Evolutionary conservation across 2,113 vertebrate species (phyloP), one percentile per base, ranked within the genome.

Genomic region (Hyperoodon ampullatus): DNA sequence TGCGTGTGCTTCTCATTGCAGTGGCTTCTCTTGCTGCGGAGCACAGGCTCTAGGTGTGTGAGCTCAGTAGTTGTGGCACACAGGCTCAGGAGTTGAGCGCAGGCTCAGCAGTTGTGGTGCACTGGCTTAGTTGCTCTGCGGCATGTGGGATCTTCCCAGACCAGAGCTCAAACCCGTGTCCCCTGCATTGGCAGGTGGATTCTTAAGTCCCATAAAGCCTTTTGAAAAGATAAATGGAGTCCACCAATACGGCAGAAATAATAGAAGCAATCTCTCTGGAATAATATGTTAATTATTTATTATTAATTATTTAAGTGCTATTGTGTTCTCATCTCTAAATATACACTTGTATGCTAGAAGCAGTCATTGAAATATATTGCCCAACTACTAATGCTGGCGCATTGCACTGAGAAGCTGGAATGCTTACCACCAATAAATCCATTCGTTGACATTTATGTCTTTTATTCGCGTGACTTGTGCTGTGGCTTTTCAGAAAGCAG

Each of bases 231-330:
- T 72, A 90, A 92, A 93, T 53, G 61, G 15, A 96, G 50, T 88
- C 42, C 70, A 93, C 28, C 53, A 84, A 65, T 10, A 97, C 71
- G 53, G 10, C 55, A 94, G 70, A 88, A 39, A 96, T 90, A 96
- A 92, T 63, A 95, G 97, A 81, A 93, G 60, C n/a, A 39, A 53
- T 82, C 78, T 96, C 71, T 82, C 95, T 88, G 39, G 70, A 87
- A 47, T n/a, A 93, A 71, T 53, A 66, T 58, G 83, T 95, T 94
- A 94, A 97, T 92, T 92, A 96, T 86, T 96, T 96, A 92, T 80
- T 85, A 95, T 95, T 95, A 96, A 93, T 93, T 86, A 97, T 93
- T 86, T 93, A 97, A 92, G 39, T 21, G 28, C 13, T 80, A 35
- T 35, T 86, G 16, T 60, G 35, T 66, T 93, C 35, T 23, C 16